Conservation (phyloP, 1,140 invertebrate species). For the Sinonovacula constricta region DNA sequence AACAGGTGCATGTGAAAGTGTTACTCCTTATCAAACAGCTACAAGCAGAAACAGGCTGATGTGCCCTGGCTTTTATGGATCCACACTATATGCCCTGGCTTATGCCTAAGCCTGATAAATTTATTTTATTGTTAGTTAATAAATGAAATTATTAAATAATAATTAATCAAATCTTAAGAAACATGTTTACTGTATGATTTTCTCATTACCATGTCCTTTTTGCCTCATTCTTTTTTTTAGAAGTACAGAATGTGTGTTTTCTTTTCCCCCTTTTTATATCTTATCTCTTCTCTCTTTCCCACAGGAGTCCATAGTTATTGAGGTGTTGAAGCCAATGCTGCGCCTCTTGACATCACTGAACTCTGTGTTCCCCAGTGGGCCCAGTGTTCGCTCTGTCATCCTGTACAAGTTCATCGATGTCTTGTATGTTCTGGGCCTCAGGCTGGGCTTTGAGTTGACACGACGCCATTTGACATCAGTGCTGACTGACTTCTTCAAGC, state of each 20-base stretch:
- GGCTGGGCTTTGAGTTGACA: conserved; percentile 91
- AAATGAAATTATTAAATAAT: no score
- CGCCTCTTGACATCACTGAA: conserved; percentile 82
- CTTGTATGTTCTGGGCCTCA: conserved; percentile 87
- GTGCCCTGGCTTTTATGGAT: no score
- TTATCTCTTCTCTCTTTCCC: background rate
- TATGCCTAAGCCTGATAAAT: no score
- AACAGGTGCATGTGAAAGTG: no score
- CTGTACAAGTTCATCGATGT: conserved; percentile 90
- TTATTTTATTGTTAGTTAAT: no score
- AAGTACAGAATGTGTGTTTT: background rate
- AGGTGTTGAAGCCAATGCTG: conserved; percentile 87
- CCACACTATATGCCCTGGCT: no score
- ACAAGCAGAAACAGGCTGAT: no score
- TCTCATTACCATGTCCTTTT: no score
- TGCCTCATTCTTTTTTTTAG: no score
- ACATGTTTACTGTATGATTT: no score
- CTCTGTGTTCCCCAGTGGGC: conserved; percentile 88
- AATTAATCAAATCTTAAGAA: no score
- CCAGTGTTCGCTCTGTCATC: conserved; percentile 85
- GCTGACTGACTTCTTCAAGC: conserved; percentile 88
- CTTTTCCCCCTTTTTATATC: background rate
- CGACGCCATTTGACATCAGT: conserved; percentile 86
- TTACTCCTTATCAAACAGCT: no score
- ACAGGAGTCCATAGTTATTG: conserved; percentile 80